Evolutionary conservation across 2,888 invertebrate species (phyloP).

Genomic region (Apocheima hispidaria): DNA sequence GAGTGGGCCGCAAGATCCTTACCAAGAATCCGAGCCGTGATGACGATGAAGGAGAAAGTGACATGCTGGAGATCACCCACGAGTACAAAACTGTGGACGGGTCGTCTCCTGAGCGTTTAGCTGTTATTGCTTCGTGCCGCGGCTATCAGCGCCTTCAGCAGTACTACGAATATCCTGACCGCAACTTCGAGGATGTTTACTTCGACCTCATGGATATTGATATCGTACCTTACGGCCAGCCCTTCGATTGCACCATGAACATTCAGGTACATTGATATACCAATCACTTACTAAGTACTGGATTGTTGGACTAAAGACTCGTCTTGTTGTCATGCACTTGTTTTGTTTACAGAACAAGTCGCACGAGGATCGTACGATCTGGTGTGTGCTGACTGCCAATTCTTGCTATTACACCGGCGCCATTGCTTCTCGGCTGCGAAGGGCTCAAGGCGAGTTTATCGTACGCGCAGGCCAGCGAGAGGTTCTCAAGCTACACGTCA

Average conservation of each 20-base stretch:
- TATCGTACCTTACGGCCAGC: conserved; percentile 87
- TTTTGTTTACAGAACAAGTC: conserved; percentile 84
- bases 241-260: conserved; percentile 88
- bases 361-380: conserved; percentile 87
- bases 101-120: conserved; percentile 87
- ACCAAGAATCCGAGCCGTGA: conserved; percentile 88
- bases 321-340: background rate
- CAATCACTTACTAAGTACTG: background rate
- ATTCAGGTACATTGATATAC: conserved; percentile 77
- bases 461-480: conserved; percentile 88
- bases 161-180: conserved; percentile 86
- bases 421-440: conserved; percentile 87
- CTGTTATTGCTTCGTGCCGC: conserved; percentile 89
- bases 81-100: conserved; percentile 88
- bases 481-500: conserved; percentile 87
- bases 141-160: conserved; percentile 87
- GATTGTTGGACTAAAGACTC: background rate
- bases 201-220: conserved; percentile 90
- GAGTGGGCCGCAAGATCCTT: conserved; percentile 89
- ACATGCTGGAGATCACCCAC: conserved; percentile 88
- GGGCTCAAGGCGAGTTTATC: conserved; percentile 86
- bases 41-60: conserved; percentile 88
- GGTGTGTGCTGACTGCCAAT: conserved; percentile 87
- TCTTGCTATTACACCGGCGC: conserved; percentile 90
- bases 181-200: conserved; percentile 87